A percentile compares a stretch with the other conserved stretches of the same genome.
Conservation (phyloP, 2,113 vertebrate genomes). For the Corapipo altera region DNA sequence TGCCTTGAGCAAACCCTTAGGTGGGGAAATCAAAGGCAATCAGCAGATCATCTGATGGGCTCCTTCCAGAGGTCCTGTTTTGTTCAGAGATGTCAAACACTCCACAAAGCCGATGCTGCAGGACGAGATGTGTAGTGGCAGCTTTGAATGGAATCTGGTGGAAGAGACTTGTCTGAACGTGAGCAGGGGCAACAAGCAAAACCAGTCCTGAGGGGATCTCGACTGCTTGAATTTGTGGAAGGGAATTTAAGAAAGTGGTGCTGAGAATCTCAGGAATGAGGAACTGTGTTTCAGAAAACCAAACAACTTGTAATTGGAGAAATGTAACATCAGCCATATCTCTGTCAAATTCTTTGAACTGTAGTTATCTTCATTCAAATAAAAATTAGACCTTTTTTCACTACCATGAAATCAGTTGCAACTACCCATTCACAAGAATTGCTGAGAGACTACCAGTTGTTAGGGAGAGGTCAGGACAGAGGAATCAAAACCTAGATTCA, state of each 20-base stretch:
- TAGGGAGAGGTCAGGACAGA: background rate
- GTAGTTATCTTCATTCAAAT: background rate
- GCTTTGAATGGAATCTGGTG: background rate
- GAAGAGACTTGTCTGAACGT: background rate
- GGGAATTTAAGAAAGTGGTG: background rate
- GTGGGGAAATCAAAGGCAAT: background rate
- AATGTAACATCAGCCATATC: background rate
- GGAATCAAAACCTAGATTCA: background rate
- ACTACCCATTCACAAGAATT: background rate
- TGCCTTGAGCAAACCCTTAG: background rate
- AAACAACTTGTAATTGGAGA: fast-evolving
- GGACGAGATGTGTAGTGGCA: background rate
- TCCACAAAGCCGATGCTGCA: background rate
- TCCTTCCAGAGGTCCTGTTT: background rate
- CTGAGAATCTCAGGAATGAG: background rate
- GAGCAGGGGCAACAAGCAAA: background rate
- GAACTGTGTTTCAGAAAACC: background rate
- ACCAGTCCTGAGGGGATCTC: background rate
- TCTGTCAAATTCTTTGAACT: background rate
- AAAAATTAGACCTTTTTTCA: background rate
- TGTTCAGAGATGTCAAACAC: background rate
- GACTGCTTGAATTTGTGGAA: background rate
- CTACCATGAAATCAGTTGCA: background rate
- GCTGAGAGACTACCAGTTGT: background rate
- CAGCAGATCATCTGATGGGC: background rate